These are phyloP conservation scores for Plodia interpunctella DNA, from an alignment of 1,140 invertebrate genomes.

Conservation along the genomic window DNA sequence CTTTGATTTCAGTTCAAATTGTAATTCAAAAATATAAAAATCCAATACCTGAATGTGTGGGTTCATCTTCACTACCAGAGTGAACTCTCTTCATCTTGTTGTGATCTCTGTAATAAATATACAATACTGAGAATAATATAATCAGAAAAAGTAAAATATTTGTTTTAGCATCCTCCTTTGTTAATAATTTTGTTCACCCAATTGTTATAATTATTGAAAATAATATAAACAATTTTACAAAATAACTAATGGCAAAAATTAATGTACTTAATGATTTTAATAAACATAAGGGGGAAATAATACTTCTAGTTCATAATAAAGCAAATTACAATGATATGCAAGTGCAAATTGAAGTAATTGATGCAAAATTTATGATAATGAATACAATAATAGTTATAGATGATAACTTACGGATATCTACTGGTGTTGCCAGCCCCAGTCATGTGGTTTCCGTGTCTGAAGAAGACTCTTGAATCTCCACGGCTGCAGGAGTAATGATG, in stretches of 20 bases:
- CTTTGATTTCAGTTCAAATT: not conserved
- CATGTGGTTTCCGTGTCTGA: slow-evolving; percentile 84
- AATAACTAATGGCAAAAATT: not conserved
- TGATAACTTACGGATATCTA: slow-evolving; percentile 77
- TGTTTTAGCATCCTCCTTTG: not conserved
- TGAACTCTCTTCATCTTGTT: slow-evolving; percentile 86
- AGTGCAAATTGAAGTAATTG: not conserved
- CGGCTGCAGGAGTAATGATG: slow-evolving; percentile 68
- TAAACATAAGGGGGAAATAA: too few species aligned
- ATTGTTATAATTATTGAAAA: not conserved
- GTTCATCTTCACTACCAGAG: slow-evolving; percentile 86
- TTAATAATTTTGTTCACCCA: not conserved
- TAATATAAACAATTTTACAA: not conserved
- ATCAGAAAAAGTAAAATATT: not conserved
- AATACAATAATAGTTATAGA: not conserved
- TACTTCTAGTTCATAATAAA: not conserved
- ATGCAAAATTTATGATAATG: not conserved
- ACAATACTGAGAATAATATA: not conserved
- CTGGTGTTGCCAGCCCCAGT: slow-evolving; percentile 65
- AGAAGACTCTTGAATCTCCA: slow-evolving; percentile 83
- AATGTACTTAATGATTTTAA: too few species aligned
- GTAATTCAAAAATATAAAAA: not conserved
- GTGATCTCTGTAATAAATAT: slow-evolving; percentile 82
- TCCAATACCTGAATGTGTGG: slow-evolving; percentile 82
- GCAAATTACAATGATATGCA: not conserved